These are phyloP conservation scores for Malachius bipustulatus DNA, from an alignment of 2,888 invertebrate genomes.

Conservation along the genomic window DNA sequence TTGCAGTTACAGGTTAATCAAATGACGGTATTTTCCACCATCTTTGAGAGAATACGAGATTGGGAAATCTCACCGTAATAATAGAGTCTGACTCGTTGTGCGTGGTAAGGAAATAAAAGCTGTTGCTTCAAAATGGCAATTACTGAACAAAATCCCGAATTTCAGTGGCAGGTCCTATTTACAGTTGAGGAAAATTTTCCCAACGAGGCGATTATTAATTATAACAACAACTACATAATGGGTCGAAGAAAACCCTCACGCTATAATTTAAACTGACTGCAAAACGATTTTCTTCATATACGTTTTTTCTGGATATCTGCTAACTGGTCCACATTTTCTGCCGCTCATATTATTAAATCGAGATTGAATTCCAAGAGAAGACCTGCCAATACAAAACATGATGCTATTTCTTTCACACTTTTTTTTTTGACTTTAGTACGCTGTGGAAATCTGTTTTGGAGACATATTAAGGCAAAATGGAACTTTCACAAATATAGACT, in stretches of 20 bases:
- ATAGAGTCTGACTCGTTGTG: background rate
- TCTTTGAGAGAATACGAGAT: slow-evolving; percentile 1
- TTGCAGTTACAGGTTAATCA: slow-evolving; percentile 2
- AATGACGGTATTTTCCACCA: slow-evolving; percentile 2
- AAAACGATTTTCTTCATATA: slow-evolving; percentile 1
- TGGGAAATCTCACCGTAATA: background rate
- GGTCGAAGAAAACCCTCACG: background rate
- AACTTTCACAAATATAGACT: no score
- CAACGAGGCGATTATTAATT: background rate
- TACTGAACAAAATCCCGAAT: slow-evolving; percentile 1
- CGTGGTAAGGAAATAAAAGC: no score
- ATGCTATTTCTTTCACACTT: no score
- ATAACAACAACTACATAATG: background rate
- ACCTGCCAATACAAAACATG: no score
- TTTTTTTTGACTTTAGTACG: no score
- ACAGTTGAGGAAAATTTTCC: background rate
- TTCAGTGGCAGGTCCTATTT: slow-evolving; percentile 1
- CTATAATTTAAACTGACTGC: background rate
- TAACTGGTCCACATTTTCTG: slow-evolving; percentile 2
- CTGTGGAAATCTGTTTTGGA: no score
- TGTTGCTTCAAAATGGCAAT: background rate
- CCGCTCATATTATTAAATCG: background rate
- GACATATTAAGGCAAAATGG: no score
- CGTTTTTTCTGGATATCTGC: background rate
- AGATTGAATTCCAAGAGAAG: no score